Evolutionary conservation across 2,797 vertebrate genomes (phyloP), one percentile per base, ranked within the genome.

Genomic region (Vireo griseus): DNA sequence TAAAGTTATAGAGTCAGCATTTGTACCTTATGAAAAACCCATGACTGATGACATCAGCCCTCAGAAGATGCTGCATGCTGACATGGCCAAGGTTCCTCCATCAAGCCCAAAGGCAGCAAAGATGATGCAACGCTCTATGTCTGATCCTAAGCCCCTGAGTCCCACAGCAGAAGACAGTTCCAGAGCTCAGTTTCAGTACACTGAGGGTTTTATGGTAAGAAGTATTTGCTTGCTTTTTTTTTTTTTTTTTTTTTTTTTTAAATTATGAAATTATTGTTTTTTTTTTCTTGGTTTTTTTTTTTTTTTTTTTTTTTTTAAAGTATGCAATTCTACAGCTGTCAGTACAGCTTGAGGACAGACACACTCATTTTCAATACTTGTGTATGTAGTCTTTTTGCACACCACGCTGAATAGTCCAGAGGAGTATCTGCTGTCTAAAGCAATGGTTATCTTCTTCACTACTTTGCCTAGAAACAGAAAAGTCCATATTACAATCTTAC

Each of bases 121-220:
- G 97, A 95, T 98, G 96, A 99, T 99, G 93, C 99, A 99, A 88
- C 99, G 99, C 79, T 99, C 99, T 96, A 95, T 99, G 89, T 99
- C 99, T 97, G 99, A 99, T 97, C 99, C 99, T 68, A 99, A 99
- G 96, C 99, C 99, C 92, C 97, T 99, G 85, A 99, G 99, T 98
- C 99, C 99, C 72, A 98, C 98, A 86, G 98, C 98, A 92, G 99
- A 99, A 72, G 99, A 99, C 96, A 98, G 98, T 97, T 97, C 98
- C 97, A 99, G 98, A 97, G 96, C 98, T 97, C 98, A 98, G 93
- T 99, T 99, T 97, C 99, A 99, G 95, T 99, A 99, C 96, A 97
- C 98, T 94, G 99, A 99, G 94, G 98, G 97, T 95, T 99, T 99
- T 97, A 98, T 99, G 97, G 99, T 99, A 98, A 99, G 99, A 98